Conservation (phyloP, 2,113 vertebrate species). For the Phalacrocorax carbo region DNA sequence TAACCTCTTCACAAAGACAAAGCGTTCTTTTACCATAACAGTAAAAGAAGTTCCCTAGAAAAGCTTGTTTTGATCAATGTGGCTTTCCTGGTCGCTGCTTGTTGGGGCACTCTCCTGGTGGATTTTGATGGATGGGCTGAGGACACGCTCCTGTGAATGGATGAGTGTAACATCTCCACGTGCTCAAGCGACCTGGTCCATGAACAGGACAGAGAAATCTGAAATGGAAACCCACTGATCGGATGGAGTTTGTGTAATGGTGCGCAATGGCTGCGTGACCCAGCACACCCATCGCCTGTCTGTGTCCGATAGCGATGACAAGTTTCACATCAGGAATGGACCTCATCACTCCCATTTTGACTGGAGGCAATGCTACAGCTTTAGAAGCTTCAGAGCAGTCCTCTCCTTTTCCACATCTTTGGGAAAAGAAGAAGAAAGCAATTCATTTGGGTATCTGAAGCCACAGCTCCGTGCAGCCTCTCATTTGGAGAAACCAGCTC, state of each 20-base stretch:
- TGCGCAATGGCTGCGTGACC: not conserved
- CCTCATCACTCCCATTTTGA: not conserved
- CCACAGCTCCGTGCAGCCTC: not conserved
- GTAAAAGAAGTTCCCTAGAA: not conserved
- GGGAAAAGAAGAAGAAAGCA: not conserved
- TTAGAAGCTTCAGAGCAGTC: not conserved
- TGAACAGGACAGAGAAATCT: not conserved
- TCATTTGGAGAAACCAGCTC: not conserved
- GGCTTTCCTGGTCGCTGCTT: not conserved
- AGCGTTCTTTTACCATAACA: not conserved
- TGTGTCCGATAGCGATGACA: fast-evolving
- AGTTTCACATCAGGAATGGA: not conserved
- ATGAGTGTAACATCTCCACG: not conserved
- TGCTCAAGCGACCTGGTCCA: not conserved
- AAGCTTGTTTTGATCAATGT: not conserved
- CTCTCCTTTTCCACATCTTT: not conserved
- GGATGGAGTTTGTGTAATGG: not conserved
- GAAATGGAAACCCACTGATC: not conserved
- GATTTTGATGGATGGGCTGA: not conserved
- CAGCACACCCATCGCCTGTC: fast-evolving
- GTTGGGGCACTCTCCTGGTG: not conserved
- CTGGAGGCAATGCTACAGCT: not conserved
- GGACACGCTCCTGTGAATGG: not conserved
- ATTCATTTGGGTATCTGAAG: not conserved
- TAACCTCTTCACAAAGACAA: not conserved